Conservation (phyloP, 1,140 invertebrate genomes). For the Caligus rogercresseyi region DNA sequence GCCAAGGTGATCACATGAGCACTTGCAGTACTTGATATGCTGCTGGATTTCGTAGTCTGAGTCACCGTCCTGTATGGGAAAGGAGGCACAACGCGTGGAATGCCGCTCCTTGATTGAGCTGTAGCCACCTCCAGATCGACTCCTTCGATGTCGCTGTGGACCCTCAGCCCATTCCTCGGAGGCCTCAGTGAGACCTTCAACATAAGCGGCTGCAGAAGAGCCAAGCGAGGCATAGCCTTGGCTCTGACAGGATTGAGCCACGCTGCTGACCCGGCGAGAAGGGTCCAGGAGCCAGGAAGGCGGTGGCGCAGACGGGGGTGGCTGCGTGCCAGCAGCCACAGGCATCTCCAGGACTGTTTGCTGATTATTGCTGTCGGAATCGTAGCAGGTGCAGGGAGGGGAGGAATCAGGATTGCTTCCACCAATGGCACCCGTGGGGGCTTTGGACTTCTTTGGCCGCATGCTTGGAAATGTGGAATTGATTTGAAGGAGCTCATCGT, state of each 20-base stretch:
- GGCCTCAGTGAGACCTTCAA: background rate
- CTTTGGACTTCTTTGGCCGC: background rate
- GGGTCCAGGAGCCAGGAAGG: background rate
- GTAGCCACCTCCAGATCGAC: background rate
- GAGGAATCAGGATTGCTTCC: background rate
- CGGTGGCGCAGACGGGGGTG: background rate
- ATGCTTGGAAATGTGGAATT: background rate
- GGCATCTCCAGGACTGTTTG: background rate
- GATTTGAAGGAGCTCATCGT: background rate
- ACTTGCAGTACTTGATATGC: slow-evolving; percentile 24
- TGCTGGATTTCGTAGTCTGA: background rate
- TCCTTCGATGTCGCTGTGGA: background rate
- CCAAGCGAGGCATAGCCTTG: background rate
- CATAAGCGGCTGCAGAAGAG: background rate
- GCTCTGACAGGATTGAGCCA: background rate
- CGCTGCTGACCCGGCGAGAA: background rate
- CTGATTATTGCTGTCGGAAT: background rate
- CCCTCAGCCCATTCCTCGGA: background rate
- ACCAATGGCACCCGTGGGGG: background rate
- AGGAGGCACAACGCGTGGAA: background rate
- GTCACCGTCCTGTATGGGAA: background rate
- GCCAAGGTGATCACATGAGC: slow-evolving; percentile 25
- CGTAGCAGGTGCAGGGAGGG: background rate
- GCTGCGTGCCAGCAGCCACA: background rate
- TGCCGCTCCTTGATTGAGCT: background rate